phyloP scores from a whole-genome alignment of 2,888 invertebrate species.

The Harmothoe impar region DNA sequence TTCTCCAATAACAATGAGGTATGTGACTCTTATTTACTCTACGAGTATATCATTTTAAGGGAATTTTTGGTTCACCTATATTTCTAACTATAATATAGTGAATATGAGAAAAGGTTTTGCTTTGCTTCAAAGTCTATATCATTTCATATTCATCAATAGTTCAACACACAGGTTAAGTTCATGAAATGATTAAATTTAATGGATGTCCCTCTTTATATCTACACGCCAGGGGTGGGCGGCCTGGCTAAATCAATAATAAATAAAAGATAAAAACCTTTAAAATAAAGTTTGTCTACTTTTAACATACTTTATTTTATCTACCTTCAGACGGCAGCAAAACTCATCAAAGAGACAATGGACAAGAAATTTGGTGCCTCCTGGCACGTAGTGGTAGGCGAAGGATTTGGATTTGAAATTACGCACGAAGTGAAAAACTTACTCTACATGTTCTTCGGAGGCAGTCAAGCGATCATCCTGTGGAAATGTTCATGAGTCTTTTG shows the following conservation, averaged over 20 bases:
- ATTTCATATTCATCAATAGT: too few species aligned
- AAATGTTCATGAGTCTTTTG: slow-evolving; percentile 87
- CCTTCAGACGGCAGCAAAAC: slow-evolving; percentile 92
- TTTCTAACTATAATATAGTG: too few species aligned
- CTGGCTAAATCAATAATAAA: too few species aligned
- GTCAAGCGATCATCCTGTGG: slow-evolving; percentile 94
- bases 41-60: neutral
- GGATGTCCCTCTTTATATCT: too few species aligned
- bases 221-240: too few species aligned
- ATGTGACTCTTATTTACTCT: slow-evolving; percentile 71
- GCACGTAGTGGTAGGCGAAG: slow-evolving; percentile 98
- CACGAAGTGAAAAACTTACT: slow-evolving; percentile 90
- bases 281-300: too few species aligned
- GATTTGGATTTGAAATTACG: slow-evolving; percentile 95
- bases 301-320: neutral
- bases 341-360: slow-evolving; percentile 97
- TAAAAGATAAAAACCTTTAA: too few species aligned
- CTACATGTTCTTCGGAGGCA: slow-evolving; percentile 90
- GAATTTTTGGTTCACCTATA: too few species aligned
- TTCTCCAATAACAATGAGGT: slow-evolving; percentile 92
- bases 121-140: too few species aligned
- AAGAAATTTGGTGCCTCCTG: slow-evolving; percentile 97
- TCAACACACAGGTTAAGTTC: too few species aligned
- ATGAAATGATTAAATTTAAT: too few species aligned
- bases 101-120: too few species aligned